Base-by-base conservation (phyloP, 2,113 vertebrate genomes). In the Ramphastos sulfuratus region DNA sequence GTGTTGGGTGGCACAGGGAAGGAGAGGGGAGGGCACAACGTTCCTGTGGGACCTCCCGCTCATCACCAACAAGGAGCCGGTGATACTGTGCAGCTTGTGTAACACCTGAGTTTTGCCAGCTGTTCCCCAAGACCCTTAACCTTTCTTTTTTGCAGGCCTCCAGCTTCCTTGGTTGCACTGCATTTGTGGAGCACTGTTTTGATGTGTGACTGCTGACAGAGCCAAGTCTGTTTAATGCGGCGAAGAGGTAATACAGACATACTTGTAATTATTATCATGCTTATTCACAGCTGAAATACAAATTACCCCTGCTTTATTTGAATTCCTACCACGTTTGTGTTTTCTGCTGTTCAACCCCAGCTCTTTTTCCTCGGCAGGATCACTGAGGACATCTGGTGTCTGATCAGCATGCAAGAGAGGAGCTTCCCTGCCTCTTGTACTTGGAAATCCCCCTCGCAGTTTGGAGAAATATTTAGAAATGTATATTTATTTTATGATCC, bases 361-460 rank as follows among this genome's bases (percentile, higher is more conserved):
- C 55, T 8, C 25, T 82, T 85, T 46, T 80, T 83, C 50, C 63
- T 89, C 52, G 5, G 6, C 60, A 89, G 79, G 92, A 23, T 37
- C 44, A 19, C 59, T 12, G 96, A 81, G 95, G 98, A 82, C 97
- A 92, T 88, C 97, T 97, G 93, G 94, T 65, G 98, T 82, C 73
- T 23, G 3, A 3, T 2, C 12, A 21, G 72, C 56, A 74, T 15
- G 82, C 85, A 72, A 64, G 35, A 44, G 52, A 71, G 52, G 31
- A 80, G 39, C 48, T 12, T 70, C 54, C 56, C n/a, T 8, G 8
- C 44, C 27, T 28, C 63, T 12, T 4, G 2, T 13, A 5, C 30
- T 52, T 77, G 12, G 42, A 23, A 44, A 42, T 54, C 56, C 12
- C 28, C 27, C 12, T 83, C 65, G 50, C n/a, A 39, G 16, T 28